phyloP scores from a whole-genome alignment of 2,113 vertebrate species.

The Tretioscincus oriximinensis region DNA sequence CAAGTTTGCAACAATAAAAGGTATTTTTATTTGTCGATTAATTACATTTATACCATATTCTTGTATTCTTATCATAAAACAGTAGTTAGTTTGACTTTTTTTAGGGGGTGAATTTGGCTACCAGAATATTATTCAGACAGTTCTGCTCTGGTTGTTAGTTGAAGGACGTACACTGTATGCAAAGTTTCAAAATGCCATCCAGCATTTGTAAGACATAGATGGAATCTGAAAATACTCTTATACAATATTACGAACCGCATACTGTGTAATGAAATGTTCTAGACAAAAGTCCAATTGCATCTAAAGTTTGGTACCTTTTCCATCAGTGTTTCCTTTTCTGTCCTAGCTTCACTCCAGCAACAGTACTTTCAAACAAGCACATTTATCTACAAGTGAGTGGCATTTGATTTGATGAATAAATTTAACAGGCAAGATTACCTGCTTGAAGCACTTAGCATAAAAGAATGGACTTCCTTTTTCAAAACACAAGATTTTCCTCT shows the following conservation, averaged over 20 bases:
- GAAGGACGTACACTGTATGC: not conserved
- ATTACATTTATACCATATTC: no score
- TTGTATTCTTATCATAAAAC: not conserved
- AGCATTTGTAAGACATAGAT: constrained; percentile 8
- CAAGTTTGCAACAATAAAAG: no score
- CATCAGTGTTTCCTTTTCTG: constrained; percentile 60
- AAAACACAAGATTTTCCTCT: constrained; percentile 68
- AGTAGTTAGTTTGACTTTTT: no score
- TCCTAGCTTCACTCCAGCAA: constrained; percentile 38
- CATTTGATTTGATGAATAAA: constrained; percentile 48
- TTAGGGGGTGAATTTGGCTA: no score
- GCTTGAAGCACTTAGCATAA: constrained; percentile 48
- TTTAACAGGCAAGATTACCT: constrained; percentile 46
- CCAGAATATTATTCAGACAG: no score
- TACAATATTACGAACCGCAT: constrained; percentile 28
- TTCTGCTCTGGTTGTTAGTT: no score
- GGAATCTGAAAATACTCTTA: constrained; percentile 2
- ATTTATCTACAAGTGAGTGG: constrained; percentile 50
- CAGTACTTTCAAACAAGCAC: constrained; percentile 1
- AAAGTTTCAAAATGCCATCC: constrained; percentile 3
- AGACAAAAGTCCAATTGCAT: constrained; percentile 43
- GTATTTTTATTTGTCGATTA: no score
- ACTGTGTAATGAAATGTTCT: constrained; percentile 39
- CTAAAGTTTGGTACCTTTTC: constrained; percentile 46
- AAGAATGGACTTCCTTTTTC: constrained; percentile 52